Evolutionary conservation across 2,888 invertebrate genomes (phyloP).

Genomic region (Dryadula phaetusa): DNA sequence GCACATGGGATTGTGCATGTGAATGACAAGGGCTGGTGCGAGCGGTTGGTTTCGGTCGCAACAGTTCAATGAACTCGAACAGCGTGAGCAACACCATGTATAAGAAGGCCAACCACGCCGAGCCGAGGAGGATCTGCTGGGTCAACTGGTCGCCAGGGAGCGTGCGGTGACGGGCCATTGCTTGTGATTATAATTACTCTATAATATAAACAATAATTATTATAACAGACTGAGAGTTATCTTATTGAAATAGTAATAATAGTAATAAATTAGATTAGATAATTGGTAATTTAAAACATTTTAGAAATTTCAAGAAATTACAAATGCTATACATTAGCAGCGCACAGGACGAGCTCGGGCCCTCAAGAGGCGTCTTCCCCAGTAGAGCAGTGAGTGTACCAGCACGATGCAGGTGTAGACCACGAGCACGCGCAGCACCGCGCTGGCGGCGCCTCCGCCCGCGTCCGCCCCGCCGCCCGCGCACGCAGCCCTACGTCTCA

Average conservation of each 20-base stretch:
- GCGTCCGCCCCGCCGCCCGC: constrained; percentile 26
- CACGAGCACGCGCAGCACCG: constrained; percentile 58
- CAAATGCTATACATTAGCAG: neutral
- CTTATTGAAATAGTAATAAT: neutral
- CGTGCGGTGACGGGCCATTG: constrained; percentile 36
- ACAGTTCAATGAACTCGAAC: constrained; percentile 60
- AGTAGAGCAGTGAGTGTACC: constrained; percentile 63
- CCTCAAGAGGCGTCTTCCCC: constrained; percentile 58
- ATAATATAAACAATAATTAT: neutral
- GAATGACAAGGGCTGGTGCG: neutral
- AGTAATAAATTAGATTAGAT: neutral
- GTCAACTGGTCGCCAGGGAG: constrained; percentile 54
- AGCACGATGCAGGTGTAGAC: constrained; percentile 60
- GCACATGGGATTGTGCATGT: neutral
- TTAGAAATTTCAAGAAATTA: too few species aligned
- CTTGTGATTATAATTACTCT: neutral
- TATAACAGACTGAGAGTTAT: neutral
- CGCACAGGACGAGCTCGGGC: constrained; percentile 35
- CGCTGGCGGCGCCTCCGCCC: constrained; percentile 47
- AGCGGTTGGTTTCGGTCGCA: constrained; percentile 55
- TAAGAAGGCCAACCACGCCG: constrained; percentile 56
- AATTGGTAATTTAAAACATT: too few species aligned
- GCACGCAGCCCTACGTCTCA: constrained; percentile 50
- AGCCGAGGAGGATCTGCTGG: constrained; percentile 49
- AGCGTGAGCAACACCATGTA: constrained; percentile 61